Conservation (phyloP, 2,113 vertebrate genomes). For the Myodes glareolus region DNA sequence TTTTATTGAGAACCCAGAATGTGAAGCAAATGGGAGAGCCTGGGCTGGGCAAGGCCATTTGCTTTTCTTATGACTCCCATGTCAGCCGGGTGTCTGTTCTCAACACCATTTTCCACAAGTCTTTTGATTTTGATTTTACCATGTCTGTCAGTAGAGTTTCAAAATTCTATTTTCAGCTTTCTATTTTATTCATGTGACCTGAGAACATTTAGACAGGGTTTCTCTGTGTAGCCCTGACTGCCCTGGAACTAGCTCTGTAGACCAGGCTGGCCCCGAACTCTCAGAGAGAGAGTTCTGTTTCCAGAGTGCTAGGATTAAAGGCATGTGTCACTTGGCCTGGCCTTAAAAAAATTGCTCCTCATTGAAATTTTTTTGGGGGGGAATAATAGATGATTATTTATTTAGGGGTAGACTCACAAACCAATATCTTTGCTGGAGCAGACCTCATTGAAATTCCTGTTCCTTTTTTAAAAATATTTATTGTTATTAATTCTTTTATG, state of each 20-base stretch:
- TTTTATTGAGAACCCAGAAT: slow-evolving; percentile 41
- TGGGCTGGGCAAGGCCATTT: slow-evolving; percentile 5
- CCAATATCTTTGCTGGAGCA: too few species aligned
- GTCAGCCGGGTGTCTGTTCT: slow-evolving; percentile 49
- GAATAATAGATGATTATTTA: too few species aligned
- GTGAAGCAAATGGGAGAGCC: slow-evolving; percentile 19
- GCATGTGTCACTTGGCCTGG: accelerated
- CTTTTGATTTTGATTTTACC: slow-evolving; percentile 48
- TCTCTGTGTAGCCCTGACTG: not conserved
- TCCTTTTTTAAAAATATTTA: not conserved
- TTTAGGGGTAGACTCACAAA: too few species aligned
- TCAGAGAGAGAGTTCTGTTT: not conserved
- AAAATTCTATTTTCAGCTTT: slow-evolving; percentile 56
- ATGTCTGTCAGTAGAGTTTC: slow-evolving; percentile 21
- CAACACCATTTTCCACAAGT: not conserved
- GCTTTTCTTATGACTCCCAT: slow-evolving; percentile 38
- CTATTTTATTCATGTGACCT: not conserved
- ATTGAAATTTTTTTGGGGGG: not conserved
- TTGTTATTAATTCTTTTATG: not conserved
- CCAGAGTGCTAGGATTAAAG: not conserved
- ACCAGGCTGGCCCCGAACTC: not conserved
- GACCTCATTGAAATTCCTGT: not conserved
- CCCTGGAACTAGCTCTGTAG: not conserved
- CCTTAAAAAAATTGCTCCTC: not conserved
- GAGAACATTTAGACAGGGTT: not conserved